Evolutionary conservation across 2,797 vertebrate genomes (phyloP).

Genomic region (Mus spretus): DNA sequence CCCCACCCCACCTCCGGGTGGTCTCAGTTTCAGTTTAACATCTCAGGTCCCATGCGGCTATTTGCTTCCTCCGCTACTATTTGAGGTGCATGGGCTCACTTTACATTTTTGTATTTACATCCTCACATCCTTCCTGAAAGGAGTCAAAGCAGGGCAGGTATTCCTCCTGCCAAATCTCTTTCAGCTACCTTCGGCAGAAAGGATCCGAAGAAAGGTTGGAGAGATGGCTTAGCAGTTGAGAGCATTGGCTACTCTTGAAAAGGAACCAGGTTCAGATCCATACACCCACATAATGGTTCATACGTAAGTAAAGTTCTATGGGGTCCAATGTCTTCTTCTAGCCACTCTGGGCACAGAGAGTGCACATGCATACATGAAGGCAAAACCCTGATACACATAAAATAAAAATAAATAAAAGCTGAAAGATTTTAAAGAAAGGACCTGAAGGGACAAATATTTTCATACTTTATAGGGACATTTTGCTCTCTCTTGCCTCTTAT

Average conservation of each 20-base stretch:
- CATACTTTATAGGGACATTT: neutral
- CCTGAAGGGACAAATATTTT: slow-evolving; percentile 28
- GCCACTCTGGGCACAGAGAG: neutral
- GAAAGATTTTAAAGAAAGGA: neutral
- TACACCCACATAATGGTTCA: neutral
- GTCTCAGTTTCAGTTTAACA: slow-evolving; percentile 24
- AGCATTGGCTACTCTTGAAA: neutral
- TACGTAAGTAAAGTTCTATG: neutral
- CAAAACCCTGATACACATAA: neutral
- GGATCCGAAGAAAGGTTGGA: neutral
- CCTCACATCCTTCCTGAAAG: slow-evolving; percentile 31
- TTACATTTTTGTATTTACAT: slow-evolving; percentile 49
- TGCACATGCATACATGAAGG: neutral
- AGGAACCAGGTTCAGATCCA: neutral
- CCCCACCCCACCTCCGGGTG: neutral
- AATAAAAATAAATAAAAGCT: neutral
- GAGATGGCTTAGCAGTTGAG: neutral
- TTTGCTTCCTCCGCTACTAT: slow-evolving; percentile 43
- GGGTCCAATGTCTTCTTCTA: neutral
- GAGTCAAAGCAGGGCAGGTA: slow-evolving; percentile 49
- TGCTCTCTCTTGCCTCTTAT: neutral
- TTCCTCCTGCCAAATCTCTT: slow-evolving; percentile 41
- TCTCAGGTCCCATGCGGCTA: neutral
- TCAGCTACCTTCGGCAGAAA: slow-evolving; percentile 22
- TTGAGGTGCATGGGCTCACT: slow-evolving; percentile 44